A percentile compares a stretch with the other conserved stretches of the same genome.
Evolutionary conservation across 2,113 vertebrate species (phyloP).

Genomic region (Petroica traversi): DNA sequence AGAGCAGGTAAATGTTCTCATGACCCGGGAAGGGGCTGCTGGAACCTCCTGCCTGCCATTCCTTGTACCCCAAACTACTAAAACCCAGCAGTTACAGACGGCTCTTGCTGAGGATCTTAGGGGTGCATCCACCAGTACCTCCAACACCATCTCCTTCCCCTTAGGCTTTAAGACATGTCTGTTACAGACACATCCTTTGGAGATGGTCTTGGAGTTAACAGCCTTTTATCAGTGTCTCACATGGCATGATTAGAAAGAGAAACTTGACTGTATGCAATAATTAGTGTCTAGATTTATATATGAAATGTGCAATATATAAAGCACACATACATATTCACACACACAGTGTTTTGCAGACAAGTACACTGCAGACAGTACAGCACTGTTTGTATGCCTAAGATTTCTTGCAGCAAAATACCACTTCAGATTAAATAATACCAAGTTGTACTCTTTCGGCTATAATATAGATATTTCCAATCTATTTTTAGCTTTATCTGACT

Average conservation of each 20-base stretch:
- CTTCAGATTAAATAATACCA: background rate
- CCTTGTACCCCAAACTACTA: background rate
- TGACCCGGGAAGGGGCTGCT: background rate
- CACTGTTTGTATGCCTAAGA: background rate
- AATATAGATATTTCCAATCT: background rate
- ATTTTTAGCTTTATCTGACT: background rate
- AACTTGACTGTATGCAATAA: background rate
- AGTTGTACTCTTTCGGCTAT: background rate
- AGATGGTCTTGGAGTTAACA: background rate
- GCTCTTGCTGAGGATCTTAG: background rate
- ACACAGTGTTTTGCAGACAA: background rate
- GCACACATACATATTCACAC: background rate
- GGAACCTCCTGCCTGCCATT: rapidly evolving
- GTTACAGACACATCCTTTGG: background rate
- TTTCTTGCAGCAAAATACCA: background rate
- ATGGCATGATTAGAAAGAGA: background rate
- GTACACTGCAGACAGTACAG: background rate
- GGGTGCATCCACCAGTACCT: background rate
- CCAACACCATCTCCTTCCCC: background rate
- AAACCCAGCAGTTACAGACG: background rate
- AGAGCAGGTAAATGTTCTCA: background rate
- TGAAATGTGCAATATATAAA: background rate
- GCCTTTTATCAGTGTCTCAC: background rate
- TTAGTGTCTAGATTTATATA: background rate
- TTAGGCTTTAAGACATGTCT: background rate